Base-by-base conservation (phyloP, 2,797 vertebrate species). In the Nyctibius grandis region DNA sequence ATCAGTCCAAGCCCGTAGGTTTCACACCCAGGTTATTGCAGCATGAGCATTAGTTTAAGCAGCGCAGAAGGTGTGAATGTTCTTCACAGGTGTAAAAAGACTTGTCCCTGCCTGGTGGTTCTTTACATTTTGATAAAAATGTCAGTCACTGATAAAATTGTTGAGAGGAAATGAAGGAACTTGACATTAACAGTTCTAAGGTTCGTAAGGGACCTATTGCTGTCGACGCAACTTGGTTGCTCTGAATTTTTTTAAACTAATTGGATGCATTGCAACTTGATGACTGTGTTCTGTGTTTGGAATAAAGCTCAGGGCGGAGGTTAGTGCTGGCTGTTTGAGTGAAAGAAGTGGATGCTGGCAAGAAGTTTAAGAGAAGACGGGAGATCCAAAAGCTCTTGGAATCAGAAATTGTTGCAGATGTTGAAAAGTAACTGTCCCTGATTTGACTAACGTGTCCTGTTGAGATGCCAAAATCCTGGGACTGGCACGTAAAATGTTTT, bases 331-430 rank as follows among this genome's bases (percentile, higher is more conserved):
- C 72, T 64, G 42, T 51, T 57, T 17, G 42, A 10, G 7, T 51
- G 59, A 59, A 85, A 85, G 42, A 88, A 91, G 13, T 33, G 16
- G 63, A 85, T 89, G 47, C 59, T 91, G 78, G 92, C 81, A 65
- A 23, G 61, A 44, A 13, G 34, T 12, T 74, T 89, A 20, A 53
- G 70, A 51, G 47, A 40, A 69, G 40, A 47, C 28, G 36, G 29
- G 17, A 89, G 75, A 38, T 85, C 78, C 95, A 89, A 85, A 76
- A 83, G n/a, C 20, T 47, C 53, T 95, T 80, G 89, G 82, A 93
- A 50, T 85, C 65, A 85, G 78, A 88, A 89, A 70, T 68, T 68
- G 67, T 94, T 97, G 85, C 93, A 96, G 85, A 92, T 95, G 78
- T 92, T 88, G 68, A 75, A 93, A 85, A 94, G 50, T 40, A 84